phyloP scores from a whole-genome alignment of 2,113 vertebrate genomes.

The Ophthalmolycus amberensis region DNA sequence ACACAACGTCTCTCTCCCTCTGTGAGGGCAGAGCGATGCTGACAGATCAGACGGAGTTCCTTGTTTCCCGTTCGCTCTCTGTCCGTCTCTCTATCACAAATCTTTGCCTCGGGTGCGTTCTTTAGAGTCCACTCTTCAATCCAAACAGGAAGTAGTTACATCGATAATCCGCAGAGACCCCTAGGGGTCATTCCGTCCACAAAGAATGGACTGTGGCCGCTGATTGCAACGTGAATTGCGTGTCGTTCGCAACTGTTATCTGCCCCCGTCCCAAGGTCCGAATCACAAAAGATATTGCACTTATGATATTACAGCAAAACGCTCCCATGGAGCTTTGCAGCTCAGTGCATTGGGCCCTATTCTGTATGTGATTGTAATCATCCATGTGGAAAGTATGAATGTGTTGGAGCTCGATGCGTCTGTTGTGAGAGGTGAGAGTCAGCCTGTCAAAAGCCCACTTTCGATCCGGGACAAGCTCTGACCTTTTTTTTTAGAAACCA shows the following conservation, averaged over 20 bases:
- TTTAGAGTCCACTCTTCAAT: neutral
- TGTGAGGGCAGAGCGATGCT: constrained; percentile 1
- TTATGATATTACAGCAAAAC: too few species aligned
- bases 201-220: neutral
- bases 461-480: neutral
- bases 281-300: too few species aligned
- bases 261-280: too few species aligned
- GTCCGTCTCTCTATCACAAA: neutral
- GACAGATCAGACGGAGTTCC: neutral
- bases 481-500: neutral
- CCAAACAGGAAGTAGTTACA: neutral
- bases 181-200: neutral
- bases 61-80: neutral
- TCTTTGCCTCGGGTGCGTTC: neutral
- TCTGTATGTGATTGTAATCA: neutral
- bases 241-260: too few species aligned
- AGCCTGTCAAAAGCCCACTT: neutral
- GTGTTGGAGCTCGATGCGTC: neutral
- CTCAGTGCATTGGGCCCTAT: neutral
- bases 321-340: neutral
- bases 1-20: neutral
- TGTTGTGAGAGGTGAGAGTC: neutral
- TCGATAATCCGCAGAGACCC: neutral
- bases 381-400: neutral
- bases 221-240: neutral